phyloP scores from a whole-genome alignment of 2,888 invertebrate genomes.

The Danaus chrysippus region DNA sequence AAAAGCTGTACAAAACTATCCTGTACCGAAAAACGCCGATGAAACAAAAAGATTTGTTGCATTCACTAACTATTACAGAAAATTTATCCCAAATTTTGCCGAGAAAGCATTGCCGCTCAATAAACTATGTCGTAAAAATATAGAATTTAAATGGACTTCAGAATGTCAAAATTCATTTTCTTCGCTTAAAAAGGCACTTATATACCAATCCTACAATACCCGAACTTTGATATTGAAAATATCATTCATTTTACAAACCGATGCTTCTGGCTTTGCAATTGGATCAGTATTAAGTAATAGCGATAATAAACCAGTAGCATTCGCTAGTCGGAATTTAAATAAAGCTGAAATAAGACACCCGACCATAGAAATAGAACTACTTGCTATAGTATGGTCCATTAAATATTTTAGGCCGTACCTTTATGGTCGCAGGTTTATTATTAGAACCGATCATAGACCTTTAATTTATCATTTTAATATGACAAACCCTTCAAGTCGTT shows the following conservation, averaged over 20 bases:
- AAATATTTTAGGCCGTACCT: slow-evolving; percentile 17
- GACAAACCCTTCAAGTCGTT: slow-evolving; percentile 22
- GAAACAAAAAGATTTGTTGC: too few relatives aligned
- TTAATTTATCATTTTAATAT: slow-evolving; percentile 7
- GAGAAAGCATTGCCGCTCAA: slow-evolving; percentile 28
- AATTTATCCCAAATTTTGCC: too few relatives aligned
- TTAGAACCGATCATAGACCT: neutral
- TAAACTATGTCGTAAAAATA: slow-evolving; percentile 26
- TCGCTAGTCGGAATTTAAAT: slow-evolving; percentile 9
- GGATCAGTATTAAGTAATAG: slow-evolving; percentile 25
- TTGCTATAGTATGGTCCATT: neutral
- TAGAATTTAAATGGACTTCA: slow-evolving; percentile 25
- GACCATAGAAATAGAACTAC: slow-evolving; percentile 10
- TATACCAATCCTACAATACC: slow-evolving; percentile 29
- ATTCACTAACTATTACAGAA: too few relatives aligned
- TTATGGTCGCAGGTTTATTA: slow-evolving; percentile 24
- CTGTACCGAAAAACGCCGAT: slow-evolving; percentile 25
- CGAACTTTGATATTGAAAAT: slow-evolving; percentile 26
- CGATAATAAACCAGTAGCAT: slow-evolving; percentile 20
- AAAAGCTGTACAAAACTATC: slow-evolving; percentile 26
- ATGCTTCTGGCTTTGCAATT: slow-evolving; percentile 26
- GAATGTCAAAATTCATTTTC: slow-evolving; percentile 31
- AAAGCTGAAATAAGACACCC: slow-evolving; percentile 13
- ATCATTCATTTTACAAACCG: slow-evolving; percentile 31
- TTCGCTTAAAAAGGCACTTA: slow-evolving; percentile 24